These are phyloP conservation scores for Pelmatolapia mariae DNA, from an alignment of 2,113 vertebrate genomes.

Conservation along the genomic window DNA sequence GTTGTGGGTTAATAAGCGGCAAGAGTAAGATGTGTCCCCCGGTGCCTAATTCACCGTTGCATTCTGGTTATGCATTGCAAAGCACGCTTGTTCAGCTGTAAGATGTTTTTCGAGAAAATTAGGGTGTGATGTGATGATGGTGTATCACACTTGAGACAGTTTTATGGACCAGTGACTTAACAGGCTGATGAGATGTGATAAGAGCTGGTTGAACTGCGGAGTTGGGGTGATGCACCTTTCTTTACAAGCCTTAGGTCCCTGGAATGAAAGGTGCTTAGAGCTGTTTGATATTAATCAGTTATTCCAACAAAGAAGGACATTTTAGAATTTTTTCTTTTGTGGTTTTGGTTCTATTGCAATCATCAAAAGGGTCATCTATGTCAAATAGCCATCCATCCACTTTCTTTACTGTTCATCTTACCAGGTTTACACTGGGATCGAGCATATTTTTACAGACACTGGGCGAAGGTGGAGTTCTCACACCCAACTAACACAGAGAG, in stretches of 20 bases:
- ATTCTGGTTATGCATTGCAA: slow-evolving; percentile 46
- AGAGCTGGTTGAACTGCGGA: slow-evolving; percentile 15
- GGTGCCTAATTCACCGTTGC: slow-evolving; percentile 31
- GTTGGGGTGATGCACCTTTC: slow-evolving; percentile 72
- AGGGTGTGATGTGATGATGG: slow-evolving; percentile 52
- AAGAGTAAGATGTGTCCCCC: slow-evolving; percentile 44
- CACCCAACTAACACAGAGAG: neutral
- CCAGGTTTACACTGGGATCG: neutral
- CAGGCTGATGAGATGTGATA: slow-evolving; percentile 56
- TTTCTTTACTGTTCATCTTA: neutral
- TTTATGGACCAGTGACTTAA: slow-evolving; percentile 46
- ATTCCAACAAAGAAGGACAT: slow-evolving; percentile 79
- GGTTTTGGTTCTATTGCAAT: neutral
- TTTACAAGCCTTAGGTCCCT: slow-evolving; percentile 82
- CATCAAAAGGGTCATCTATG: neutral
- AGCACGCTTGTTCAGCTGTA: slow-evolving; percentile 41
- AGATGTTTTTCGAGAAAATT: slow-evolving; percentile 52
- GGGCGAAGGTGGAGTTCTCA: neutral
- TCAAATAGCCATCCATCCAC: neutral
- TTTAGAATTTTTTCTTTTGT: neutral
- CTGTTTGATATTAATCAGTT: slow-evolving; percentile 83
- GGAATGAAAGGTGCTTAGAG: slow-evolving; percentile 78
- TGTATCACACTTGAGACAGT: slow-evolving; percentile 41
- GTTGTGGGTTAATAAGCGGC: slow-evolving; percentile 34
- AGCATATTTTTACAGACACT: neutral